phyloP scores from a whole-genome alignment of 2,113 vertebrate species.

The Sphaerodactylus townsendi region DNA sequence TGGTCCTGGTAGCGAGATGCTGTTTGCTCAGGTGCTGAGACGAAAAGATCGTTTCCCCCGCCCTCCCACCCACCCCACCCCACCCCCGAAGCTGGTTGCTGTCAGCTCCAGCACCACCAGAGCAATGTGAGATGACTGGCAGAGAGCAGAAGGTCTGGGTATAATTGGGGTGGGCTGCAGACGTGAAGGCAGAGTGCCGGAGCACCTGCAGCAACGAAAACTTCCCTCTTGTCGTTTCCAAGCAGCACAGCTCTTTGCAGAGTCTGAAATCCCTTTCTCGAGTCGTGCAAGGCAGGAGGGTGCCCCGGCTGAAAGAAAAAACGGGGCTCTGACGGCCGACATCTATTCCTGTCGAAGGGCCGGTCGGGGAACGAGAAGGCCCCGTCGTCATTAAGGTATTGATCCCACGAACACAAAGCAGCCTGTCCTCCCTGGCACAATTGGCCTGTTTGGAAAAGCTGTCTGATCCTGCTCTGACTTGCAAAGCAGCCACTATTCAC shows the following conservation, averaged over 20 bases:
- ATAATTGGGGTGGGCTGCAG: neutral
- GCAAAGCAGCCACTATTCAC: neutral
- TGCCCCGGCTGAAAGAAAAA: neutral
- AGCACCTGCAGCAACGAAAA: fast-evolving
- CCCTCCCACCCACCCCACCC: too few relatives aligned
- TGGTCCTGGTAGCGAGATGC: too few relatives aligned
- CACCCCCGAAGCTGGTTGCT: neutral
- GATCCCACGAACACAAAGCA: too few relatives aligned
- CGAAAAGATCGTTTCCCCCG: neutral
- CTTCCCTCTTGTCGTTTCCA: fast-evolving
- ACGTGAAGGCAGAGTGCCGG: neutral
- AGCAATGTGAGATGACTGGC: neutral
- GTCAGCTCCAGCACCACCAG: neutral
- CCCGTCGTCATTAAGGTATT: too few relatives aligned
- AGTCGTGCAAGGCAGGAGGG: neutral
- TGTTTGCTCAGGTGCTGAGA: neutral
- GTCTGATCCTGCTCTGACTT: constrained; percentile 26
- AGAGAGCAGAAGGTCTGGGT: neutral
- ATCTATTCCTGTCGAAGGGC: neutral
- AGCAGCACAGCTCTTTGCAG: neutral
- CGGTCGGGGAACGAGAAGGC: neutral
- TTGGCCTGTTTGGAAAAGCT: constrained; percentile 15
- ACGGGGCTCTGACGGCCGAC: neutral
- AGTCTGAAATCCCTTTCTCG: neutral
- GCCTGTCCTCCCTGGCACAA: too few relatives aligned